Percentiles rank a stretch among this genome's conserved stretches.
Conservation (phyloP, 2,888 invertebrate species). For the Drosophila mimetica region DNA sequence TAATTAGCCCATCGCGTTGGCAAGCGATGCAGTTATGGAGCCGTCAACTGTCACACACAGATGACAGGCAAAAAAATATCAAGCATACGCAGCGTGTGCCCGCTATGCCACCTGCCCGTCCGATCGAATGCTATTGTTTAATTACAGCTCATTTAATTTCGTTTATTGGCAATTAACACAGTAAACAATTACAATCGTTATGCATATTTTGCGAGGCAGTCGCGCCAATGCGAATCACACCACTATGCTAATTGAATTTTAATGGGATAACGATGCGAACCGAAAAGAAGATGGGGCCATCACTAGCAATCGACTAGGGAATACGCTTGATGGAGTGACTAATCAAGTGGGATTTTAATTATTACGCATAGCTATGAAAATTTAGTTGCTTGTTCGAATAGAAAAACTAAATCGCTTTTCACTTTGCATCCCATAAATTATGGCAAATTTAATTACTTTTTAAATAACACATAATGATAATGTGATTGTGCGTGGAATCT, state of each 20-base stretch:
- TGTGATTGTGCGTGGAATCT: slow-evolving; percentile 12
- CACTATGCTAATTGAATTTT: slow-evolving; percentile 49
- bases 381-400: not conserved
- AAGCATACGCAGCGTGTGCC: slow-evolving; percentile 21
- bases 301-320: not conserved
- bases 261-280: slow-evolving; percentile 22
- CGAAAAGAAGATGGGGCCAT: not conserved
- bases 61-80: slow-evolving; percentile 11
- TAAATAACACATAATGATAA: slow-evolving; percentile 41
- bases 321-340: not conserved
- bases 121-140: slow-evolving; percentile 25
- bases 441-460: not conserved
- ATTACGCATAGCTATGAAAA: not conserved
- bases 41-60: slow-evolving; percentile 19
- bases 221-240: slow-evolving; percentile 10
- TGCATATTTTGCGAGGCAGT: slow-evolving; percentile 32
- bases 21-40: slow-evolving; percentile 5
- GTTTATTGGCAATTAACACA: slow-evolving; percentile 52
- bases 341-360: not conserved
- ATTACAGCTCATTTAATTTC: slow-evolving; percentile 46
- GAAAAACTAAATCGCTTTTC: not conserved
- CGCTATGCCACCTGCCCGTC: not conserved
- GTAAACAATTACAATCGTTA: slow-evolving; percentile 33
- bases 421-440: not conserved
- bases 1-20: slow-evolving; percentile 30